A percentile compares a stretch with the other conserved stretches of the same genome.
These are phyloP conservation scores for Pachycephala philippinensis DNA, from an alignment of 2,113 vertebrate genomes.

Conservation along the genomic window DNA sequence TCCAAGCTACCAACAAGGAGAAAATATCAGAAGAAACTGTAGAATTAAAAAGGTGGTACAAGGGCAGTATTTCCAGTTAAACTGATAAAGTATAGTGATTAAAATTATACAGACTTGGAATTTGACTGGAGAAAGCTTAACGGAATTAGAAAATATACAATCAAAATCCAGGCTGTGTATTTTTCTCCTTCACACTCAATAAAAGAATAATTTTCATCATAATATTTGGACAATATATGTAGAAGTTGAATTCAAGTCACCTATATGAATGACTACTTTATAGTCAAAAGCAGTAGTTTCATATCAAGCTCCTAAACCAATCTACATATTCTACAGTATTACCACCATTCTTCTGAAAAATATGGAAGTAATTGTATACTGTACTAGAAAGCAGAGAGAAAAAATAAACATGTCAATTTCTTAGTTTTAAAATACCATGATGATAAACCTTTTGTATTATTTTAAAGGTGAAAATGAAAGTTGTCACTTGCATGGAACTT, in stretches of 20 bases:
- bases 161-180: not conserved
- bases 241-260: not conserved
- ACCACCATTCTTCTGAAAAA: not conserved
- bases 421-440: not conserved
- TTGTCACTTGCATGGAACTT: not conserved
- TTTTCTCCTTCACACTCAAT: not conserved
- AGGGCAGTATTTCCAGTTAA: not conserved
- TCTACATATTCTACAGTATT: not conserved
- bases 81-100: not conserved
- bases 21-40: not conserved
- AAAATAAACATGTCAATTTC: not conserved
- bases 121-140: not conserved
- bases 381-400: not conserved
- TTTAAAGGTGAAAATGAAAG: not conserved
- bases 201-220: not conserved
- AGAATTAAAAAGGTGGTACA: not conserved
- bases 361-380: not conserved
- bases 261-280: not conserved
- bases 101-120: not conserved
- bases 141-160: not conserved
- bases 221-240: not conserved
- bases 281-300: not conserved
- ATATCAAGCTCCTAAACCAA: not conserved
- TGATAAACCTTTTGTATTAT: not conserved
- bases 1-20: not conserved